Base-by-base conservation (phyloP, 2,888 invertebrate species). In the Onchidella celtica region DNA sequence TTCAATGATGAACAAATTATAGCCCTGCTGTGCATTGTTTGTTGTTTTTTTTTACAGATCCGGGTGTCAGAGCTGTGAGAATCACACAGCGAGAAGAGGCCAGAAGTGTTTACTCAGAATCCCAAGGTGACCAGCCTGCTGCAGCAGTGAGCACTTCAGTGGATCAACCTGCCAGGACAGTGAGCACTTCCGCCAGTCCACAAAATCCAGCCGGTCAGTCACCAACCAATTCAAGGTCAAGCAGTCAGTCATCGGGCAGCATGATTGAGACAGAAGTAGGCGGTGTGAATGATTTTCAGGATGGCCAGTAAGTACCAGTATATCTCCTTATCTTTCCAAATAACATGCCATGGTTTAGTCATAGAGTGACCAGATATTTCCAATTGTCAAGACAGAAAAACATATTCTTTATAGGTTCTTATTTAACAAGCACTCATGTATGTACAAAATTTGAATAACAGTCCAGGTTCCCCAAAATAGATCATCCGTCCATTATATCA, bases 241-340 rank as follows among this genome's bases (percentile, higher is more conserved):
- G 6, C 47, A 47, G 47, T 59, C 59, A 59, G 59, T 6, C 59
- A 65, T n/a, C 47, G 17, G 77, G 57, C 32, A 63, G 73, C 72
- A 72, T 72, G 70, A 72, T 79, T 59, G 72, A 79, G 59, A 38
- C 65, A n/a, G 73, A 65, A 4, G 79, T 73, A 2, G 79, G 70
- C 36, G 40, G 27, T 17, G 55, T 24, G 9, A 24, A 11, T 24
- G 79, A 79, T 21, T 79, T 79, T 27, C 61, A 40, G 40, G 61
- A 79, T 73, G 79, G 79, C 40, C 47, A 79, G 79, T 79, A 65
- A 79, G 79, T 79, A 14, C 11, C 34, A 1, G n/a, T 55, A 24
- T 57, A 47, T 2, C 3, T 70, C 29, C 29, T 69, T 2, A 4
- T 69, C 17, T n/a, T n/a, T n/a, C n/a, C n/a, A n/a, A n/a, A n/a